A percentile compares a stretch with the other conserved stretches of the same genome.
Conservation (phyloP, 2,888 invertebrate species). For the Amiota communis region DNA sequence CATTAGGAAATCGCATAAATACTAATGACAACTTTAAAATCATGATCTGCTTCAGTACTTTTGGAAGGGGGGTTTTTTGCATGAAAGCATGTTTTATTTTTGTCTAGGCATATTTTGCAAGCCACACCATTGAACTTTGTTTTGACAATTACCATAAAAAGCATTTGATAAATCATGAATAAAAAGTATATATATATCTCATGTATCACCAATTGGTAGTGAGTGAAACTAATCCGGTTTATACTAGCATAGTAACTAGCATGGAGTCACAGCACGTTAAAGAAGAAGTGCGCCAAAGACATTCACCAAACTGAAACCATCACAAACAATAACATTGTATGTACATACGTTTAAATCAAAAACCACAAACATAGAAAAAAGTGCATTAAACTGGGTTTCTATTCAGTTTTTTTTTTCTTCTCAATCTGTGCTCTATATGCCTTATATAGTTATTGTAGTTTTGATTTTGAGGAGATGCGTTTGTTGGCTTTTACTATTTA, state of each 20-base stretch:
- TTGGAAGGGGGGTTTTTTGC: too few species aligned
- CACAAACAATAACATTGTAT: not conserved
- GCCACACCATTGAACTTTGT: conserved; percentile 59
- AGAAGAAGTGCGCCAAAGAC: conserved; percentile 11
- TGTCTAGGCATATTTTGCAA: too few species aligned
- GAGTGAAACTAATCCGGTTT: not conserved
- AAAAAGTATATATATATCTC: not conserved
- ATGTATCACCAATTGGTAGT: conserved; percentile 4
- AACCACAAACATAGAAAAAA: not conserved
- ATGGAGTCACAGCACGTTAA: not conserved
- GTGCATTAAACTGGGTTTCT: conserved; percentile 15
- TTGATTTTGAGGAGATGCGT: not conserved
- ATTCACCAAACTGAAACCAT: conserved; percentile 8
- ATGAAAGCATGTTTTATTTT: too few species aligned
- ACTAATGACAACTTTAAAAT: too few species aligned
- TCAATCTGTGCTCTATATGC: conserved; percentile 7
- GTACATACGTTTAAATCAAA: not conserved
- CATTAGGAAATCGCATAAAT: too few species aligned
- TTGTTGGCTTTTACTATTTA: not conserved
- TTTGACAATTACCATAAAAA: conserved; percentile 41
- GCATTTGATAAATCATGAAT: not conserved
- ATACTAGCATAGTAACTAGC: too few species aligned
- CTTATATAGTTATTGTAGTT: not conserved
- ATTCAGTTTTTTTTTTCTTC: not conserved
- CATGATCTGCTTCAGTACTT: too few species aligned